These are phyloP conservation scores for Xiphophorus couchianus DNA, from an alignment of 2,113 vertebrate genomes.

Conservation along the genomic window DNA sequence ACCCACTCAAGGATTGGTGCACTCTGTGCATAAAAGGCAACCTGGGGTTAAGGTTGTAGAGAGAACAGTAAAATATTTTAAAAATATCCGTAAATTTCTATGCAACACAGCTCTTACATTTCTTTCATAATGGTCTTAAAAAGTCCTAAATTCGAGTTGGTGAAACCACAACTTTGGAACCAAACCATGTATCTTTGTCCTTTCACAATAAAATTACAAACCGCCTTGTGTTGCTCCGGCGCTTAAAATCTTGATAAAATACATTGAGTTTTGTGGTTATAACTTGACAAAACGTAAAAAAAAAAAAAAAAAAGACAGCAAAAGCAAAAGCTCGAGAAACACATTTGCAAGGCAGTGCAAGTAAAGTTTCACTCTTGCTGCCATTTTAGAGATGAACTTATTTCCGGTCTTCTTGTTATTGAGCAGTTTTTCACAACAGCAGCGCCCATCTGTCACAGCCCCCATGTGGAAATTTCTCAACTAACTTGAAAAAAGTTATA, in stretches of 20 bases:
- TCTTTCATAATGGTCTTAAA: too few species aligned
- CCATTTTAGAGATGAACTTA: neutral
- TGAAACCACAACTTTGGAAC: too few species aligned
- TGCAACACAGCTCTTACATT: too few species aligned
- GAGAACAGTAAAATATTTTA: too few species aligned
- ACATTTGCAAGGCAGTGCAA: neutral
- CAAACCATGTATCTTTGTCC: too few species aligned
- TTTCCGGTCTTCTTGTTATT: neutral
- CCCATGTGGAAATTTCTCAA: neutral
- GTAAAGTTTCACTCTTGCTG: neutral
- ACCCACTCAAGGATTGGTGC: too few species aligned
- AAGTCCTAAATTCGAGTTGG: too few species aligned
- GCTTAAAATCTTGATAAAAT: neutral
- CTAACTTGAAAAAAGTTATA: neutral
- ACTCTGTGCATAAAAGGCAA: too few species aligned
- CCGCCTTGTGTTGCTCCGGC: neutral
- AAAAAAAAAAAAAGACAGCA: too few species aligned
- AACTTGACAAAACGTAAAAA: neutral
- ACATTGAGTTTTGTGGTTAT: neutral
- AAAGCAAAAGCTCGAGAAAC: neutral
- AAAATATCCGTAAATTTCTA: too few species aligned
- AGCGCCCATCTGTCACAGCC: constrained; percentile 9
- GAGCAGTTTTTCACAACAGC: neutral
- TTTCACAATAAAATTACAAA: neutral
- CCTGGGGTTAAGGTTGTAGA: too few species aligned